Percentiles rank a stretch among this genome's conserved stretches.
phyloP scores from a whole-genome alignment of 2,113 vertebrate species.

The human region GRCh38 chr2:15583501-15584000 shows the following conservation, averaged over 20 bases:
- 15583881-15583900: neutral
- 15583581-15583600: neutral
- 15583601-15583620: neutral
- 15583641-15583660: neutral
- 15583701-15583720: neutral
- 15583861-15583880: neutral
- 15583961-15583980: neutral
- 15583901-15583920: neutral
- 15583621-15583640: neutral
- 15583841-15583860: neutral
- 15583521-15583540: neutral
- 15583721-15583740: neutral
- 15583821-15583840: neutral
- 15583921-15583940: accelerated
- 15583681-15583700: neutral
- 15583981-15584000: neutral
- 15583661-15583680: neutral
- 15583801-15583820: neutral
- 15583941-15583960: neutral
- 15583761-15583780: neutral
- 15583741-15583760: neutral
- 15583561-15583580: neutral
- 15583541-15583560: neutral
- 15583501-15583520: neutral
- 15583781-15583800: neutral